Evolutionary conservation across 2,888 invertebrate species (phyloP).

Genomic region (Hypomecis atomaria): DNA sequence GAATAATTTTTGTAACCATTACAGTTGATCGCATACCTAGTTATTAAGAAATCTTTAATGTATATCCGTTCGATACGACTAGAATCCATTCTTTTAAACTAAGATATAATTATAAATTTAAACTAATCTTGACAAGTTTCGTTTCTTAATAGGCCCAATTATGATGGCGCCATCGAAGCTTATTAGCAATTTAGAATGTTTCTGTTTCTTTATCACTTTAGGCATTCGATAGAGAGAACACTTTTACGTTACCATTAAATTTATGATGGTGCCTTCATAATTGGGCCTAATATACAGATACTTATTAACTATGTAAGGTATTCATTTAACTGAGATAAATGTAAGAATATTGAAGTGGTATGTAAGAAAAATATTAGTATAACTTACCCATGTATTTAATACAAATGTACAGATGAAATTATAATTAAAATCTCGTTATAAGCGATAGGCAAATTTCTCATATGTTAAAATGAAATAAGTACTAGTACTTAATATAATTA

Average conservation of each 20-base stretch:
- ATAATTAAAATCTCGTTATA: constrained; percentile 53
- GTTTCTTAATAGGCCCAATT: too few relatives aligned
- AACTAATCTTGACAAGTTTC: background rate
- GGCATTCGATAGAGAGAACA: too few relatives aligned
- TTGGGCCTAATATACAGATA: background rate
- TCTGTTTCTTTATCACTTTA: too few relatives aligned
- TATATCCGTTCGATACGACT: constrained; percentile 6
- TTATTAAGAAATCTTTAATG: constrained; percentile 1
- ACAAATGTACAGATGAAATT: constrained; percentile 60
- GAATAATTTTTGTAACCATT: background rate
- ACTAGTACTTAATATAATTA: constrained; percentile 41
- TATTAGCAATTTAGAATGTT: too few relatives aligned
- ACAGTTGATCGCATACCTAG: background rate
- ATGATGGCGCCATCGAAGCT: too few relatives aligned
- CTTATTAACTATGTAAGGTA: constrained; percentile 10
- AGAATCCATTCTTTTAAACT: constrained; percentile 7
- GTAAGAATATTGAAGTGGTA: constrained; percentile 27
- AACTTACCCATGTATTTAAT: constrained; percentile 54
- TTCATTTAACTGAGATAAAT: constrained; percentile 11
- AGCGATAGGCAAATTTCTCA: constrained; percentile 57
- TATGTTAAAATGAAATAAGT: constrained; percentile 54
- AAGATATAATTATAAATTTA: background rate
- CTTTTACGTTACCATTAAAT: too few relatives aligned
- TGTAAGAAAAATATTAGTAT: constrained; percentile 26
- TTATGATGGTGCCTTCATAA: too few relatives aligned